Conservation (phyloP, 2,797 vertebrate species). For the Liparis tanakae region DNA sequence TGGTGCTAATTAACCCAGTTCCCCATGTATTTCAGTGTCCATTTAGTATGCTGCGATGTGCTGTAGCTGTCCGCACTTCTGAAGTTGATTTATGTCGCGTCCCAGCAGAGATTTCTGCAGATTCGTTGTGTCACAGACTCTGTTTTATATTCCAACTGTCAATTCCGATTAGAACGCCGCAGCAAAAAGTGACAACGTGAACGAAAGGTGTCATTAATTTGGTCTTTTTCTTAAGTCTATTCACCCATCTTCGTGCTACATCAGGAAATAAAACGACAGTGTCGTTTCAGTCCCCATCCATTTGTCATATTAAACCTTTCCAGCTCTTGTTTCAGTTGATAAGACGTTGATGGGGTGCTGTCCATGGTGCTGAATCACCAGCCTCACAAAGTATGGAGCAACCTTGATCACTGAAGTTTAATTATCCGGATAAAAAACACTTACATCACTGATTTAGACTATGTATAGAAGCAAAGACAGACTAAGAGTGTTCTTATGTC, state of each 20-base stretch:
- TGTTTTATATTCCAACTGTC: slow-evolving; percentile 47
- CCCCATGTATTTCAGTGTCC: slow-evolving; percentile 35
- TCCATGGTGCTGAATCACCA: slow-evolving; percentile 55
- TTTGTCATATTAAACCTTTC: slow-evolving; percentile 26
- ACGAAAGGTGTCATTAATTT: slow-evolving; percentile 40
- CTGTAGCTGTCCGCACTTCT: slow-evolving; percentile 59
- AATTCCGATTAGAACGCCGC: slow-evolving; percentile 44
- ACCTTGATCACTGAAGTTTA: neutral
- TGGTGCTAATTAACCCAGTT: slow-evolving; percentile 72
- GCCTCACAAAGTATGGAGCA: neutral
- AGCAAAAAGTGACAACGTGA: slow-evolving; percentile 50
- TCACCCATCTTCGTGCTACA: slow-evolving; percentile 25
- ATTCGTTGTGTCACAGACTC: slow-evolving; percentile 49
- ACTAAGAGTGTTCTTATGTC: neutral
- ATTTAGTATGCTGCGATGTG: slow-evolving; percentile 61
- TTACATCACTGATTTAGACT: slow-evolving; percentile 13
- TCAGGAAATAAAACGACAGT: slow-evolving; percentile 10
- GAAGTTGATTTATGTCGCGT: slow-evolving; percentile 66
- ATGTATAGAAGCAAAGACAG: neutral
- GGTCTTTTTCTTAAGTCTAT: slow-evolving; percentile 34
- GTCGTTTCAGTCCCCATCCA: slow-evolving; percentile 13
- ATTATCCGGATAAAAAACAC: slow-evolving; percentile 17
- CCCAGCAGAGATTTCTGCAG: slow-evolving; percentile 57
- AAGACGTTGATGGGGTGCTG: slow-evolving; percentile 7
- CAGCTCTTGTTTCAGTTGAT: slow-evolving; percentile 6